Base-by-base conservation (phyloP, 2,888 invertebrate genomes). In the Nematopogon swammerdamellus region DNA sequence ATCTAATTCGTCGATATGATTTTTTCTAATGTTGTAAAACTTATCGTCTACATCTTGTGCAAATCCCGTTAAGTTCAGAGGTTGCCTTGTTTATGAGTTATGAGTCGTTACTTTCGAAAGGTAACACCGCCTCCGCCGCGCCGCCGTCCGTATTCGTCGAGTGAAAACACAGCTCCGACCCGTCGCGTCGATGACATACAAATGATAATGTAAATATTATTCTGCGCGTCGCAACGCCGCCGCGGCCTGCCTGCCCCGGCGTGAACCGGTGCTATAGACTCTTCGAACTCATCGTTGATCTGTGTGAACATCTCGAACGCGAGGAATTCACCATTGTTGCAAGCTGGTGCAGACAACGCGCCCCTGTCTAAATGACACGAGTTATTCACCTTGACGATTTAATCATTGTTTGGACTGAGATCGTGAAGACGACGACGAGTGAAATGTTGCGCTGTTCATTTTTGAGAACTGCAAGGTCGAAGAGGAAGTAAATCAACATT, bases 31-130 rank as follows among this genome's bases (percentile, higher is more conserved):
- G n/a, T n/a, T n/a, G n/a, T n/a, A n/a, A n/a, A n/a, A n/a, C n/a
- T n/a, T 25, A 14, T 36, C n/a, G 36, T 36, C n/a, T 4, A 36
- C n/a, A 3, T 36, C 11, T 36, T 14, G 11, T 36, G 14, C n/a
- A 36, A 14, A 36, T 36, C 36, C 36, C 19, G 71, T 73, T 71
- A 72, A 75, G 77, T 72, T 79, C 79, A 76, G 63, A 79, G 76
- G 72, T 79, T 72, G 69, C 63, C 69, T 72, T 72, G 76, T 77
- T 77, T 77, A 77, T 72, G 74, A 75, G 66, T 77, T 77, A 77
- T 72, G 74, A 75, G 66, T 67, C 72, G 64, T 70, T 67, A 68
- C 70, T 75, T 76, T 76, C 69, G 70, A 76, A 76, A 75, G 72
- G 74, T 75, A 76, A 76, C 73, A 72, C 70, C 68, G 64, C 68